Percentiles rank a stretch among this genome's conserved stretches.
phyloP scores from a whole-genome alignment of 1,140 invertebrate genomes.

The Ceratitis capitata region DNA sequence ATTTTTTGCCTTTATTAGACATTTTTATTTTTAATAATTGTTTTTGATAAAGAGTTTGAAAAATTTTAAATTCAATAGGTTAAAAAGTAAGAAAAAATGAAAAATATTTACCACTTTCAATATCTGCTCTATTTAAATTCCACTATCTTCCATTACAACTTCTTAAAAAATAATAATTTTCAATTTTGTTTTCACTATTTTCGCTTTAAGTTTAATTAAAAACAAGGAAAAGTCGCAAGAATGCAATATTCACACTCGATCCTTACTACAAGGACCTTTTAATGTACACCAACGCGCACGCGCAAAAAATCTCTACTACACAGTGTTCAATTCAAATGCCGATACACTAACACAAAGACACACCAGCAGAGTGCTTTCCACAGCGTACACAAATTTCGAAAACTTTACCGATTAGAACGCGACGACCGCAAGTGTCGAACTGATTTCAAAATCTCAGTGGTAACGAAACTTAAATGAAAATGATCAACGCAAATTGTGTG shows the following conservation, averaged over 20 bases:
- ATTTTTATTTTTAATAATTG: too few relatives aligned
- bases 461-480: constrained; percentile 34
- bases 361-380: not conserved
- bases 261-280: not conserved
- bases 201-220: not conserved
- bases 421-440: not conserved
- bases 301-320: not conserved
- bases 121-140: not conserved
- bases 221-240: not conserved
- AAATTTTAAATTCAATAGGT: too few relatives aligned
- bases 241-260: not conserved
- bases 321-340: not conserved
- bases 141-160: not conserved
- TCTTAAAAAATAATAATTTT: not conserved
- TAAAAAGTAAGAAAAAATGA: too few relatives aligned
- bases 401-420: constrained; percentile 15
- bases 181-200: not conserved
- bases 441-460: constrained; percentile 2
- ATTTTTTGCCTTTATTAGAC: too few relatives aligned
- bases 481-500: not conserved
- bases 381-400: not conserved
- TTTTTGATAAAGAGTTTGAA: too few relatives aligned
- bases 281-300: not conserved
- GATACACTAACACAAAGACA: not conserved
- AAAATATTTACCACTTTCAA: not conserved